Evolutionary conservation across 2,797 vertebrate species (phyloP), one percentile per base, ranked within the genome.

Genomic region (Gobionotothen gibberifrons): DNA sequence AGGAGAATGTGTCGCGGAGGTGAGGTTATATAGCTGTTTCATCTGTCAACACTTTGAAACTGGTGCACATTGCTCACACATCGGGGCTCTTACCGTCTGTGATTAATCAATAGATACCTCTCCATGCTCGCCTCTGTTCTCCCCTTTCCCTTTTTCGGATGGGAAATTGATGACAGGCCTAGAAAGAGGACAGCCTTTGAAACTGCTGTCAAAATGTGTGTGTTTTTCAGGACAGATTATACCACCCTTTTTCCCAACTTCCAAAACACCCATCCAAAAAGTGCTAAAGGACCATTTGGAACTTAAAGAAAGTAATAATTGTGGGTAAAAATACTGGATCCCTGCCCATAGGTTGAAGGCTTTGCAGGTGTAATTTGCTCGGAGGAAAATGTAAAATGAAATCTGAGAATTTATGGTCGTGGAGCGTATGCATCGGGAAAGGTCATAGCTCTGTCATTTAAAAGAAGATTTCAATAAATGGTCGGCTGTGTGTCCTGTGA

Each of bases 391-490:
- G 87, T 89, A 88, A 90, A 91, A 90, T 89, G 85, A 86, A 92
- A 93, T 93, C 87, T 74, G 58, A 84, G 82, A 90, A 91, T 93
- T 91, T 90, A 93, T 88, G 87, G 82, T 63, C 43, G 67, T 66
- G 76, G 65, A 79, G 84, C 15, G 57, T 44, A 54, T 83, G 87
- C 81, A 79, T 82, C 55, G 53, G 85, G 91, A 65, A 92, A 94
- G 91, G 91, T 93, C 91, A 92, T 70, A 67, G 82, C 89, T 83
- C 82, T 86, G 85, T 91, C 90, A 85, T 90, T 92, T 85, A 89
- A 90, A 90, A 87, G 82, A 85, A 83, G 83, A 91, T 92, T 93
- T 92, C 86, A 91, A 91, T 90, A 92, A 91, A 92, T 83, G 88
- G 72, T 67, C 44, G 76, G 47, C 83, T 71, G 76, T 74, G 72